Evolutionary conservation across 1,140 invertebrate species (phyloP).

Genomic region (Zaprionus nigranus): DNA sequence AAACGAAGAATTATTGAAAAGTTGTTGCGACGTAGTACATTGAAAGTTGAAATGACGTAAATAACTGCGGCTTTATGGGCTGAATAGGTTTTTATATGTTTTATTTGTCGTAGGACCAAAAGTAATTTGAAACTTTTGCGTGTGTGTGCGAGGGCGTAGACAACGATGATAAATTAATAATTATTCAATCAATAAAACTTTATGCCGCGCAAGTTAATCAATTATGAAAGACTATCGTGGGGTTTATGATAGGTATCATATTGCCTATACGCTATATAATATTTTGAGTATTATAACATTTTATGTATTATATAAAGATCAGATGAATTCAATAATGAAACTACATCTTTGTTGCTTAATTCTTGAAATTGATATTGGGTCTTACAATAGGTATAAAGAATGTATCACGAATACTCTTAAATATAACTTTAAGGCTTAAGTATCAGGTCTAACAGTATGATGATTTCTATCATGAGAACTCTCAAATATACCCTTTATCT

Average conservation of each 20-base stretch:
- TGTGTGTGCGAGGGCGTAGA: neutral
- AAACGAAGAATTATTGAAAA: conserved; percentile 30
- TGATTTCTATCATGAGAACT: no score
- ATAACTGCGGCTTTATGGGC: neutral
- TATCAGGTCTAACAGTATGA: no score
- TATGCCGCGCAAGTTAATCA: neutral
- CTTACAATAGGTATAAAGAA: no score
- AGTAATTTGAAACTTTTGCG: conserved; percentile 12
- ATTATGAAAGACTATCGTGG: neutral
- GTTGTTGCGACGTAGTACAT: conserved; percentile 7
- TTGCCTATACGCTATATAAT: no score
- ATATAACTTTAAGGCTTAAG: no score
- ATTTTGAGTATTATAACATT: no score
- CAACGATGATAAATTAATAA: conserved; percentile 5
- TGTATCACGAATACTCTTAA: no score
- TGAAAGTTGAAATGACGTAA: conserved; percentile 22
- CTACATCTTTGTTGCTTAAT: no score
- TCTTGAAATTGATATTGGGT: no score
- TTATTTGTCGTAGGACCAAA: conserved; percentile 8
- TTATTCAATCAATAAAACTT: conserved; percentile 9
- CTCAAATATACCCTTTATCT: no score
- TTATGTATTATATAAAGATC: no score
- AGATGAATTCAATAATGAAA: no score
- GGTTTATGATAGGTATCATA: neutral
- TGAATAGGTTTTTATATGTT: neutral